Evolutionary conservation across 2,888 invertebrate genomes (phyloP).

Genomic region (Agriotes lineatus): DNA sequence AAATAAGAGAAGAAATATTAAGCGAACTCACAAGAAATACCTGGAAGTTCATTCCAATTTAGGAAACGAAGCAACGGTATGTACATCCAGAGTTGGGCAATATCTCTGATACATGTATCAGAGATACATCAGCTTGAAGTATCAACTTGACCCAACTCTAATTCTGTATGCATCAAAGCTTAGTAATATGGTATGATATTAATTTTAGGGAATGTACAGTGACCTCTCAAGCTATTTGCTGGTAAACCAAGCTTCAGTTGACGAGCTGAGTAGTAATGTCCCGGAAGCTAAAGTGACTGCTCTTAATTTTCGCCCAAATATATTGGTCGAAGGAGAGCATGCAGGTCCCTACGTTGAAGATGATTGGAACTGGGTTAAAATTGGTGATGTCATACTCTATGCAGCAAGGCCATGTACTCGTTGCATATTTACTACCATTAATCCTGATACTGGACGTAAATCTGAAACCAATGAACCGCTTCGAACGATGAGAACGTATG

Average conservation of each 20-base stretch:
- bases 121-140: too few species aligned
- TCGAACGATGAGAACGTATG: constrained; percentile 69
- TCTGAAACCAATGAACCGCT: constrained; percentile 67
- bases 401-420: constrained; percentile 71
- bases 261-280: constrained; percentile 67
- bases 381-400: constrained; percentile 68
- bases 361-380: constrained; percentile 71
- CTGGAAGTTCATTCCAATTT: constrained; percentile 57
- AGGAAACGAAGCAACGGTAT: constrained; percentile 56
- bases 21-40: constrained; percentile 50
- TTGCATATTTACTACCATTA: constrained; percentile 65
- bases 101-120: too few species aligned
- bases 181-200: neutral
- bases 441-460: constrained; percentile 67
- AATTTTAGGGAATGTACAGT: constrained; percentile 66
- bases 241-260: constrained; percentile 68
- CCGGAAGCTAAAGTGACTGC: constrained; percentile 61
- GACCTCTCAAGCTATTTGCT: constrained; percentile 70
- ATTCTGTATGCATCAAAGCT: too few species aligned
- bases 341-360: constrained; percentile 68
- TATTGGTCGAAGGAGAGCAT: constrained; percentile 67
- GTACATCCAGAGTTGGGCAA: too few species aligned
- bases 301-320: constrained; percentile 71
- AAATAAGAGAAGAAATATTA: constrained; percentile 52
- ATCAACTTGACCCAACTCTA: too few species aligned